Conservation (phyloP, 2,797 vertebrate genomes). For the Macropus fuliginosus region DNA sequence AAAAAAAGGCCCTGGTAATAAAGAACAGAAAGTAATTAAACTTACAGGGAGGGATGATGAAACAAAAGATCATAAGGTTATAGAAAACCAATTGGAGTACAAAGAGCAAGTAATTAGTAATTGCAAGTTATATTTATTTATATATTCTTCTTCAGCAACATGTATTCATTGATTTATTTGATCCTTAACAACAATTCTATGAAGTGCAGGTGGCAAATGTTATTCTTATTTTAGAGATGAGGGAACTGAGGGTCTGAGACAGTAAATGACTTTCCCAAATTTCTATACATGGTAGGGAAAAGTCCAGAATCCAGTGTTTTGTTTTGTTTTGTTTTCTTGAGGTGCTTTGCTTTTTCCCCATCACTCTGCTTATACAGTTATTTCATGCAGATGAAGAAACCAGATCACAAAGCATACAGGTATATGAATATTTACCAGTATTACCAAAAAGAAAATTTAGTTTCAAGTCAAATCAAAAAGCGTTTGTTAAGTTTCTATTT, state of each 20-base stretch:
- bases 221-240: not conserved
- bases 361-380: not conserved
- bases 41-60: constrained; percentile 2
- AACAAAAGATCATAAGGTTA: constrained; percentile 15
- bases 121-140: not conserved
- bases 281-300: not conserved
- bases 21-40: constrained; percentile 35
- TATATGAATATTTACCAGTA: not conserved
- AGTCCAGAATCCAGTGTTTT: not conserved
- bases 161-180: not conserved
- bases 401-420: not conserved
- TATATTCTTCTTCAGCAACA: not conserved
- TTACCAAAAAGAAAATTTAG: not conserved
- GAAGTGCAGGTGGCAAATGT: not conserved
- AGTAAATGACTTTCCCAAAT: not conserved
- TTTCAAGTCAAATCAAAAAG: not conserved
- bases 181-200: not conserved
- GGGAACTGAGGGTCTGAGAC: not conserved
- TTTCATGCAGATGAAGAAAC: not conserved
- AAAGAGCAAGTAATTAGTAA: not conserved
- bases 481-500: not conserved
- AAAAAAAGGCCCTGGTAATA: constrained; percentile 22
- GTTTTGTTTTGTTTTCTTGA: not conserved
- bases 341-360: not conserved
- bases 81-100: not conserved